Conservation (phyloP, 2,797 vertebrate genomes). For the Sylvia borin region DNA sequence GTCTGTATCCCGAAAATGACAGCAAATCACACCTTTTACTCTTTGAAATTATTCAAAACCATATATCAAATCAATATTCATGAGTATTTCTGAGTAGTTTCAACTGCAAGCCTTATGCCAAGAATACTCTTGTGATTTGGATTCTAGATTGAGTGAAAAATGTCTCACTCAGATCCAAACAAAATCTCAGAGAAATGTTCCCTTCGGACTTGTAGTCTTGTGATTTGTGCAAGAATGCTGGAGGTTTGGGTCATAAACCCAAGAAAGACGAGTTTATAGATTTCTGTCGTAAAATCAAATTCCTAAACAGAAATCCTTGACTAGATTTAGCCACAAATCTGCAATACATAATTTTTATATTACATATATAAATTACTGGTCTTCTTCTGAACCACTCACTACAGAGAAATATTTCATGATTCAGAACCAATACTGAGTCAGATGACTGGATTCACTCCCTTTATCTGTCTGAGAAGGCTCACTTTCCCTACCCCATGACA, state of each 20-base stretch:
- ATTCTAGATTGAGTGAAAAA: conserved; percentile 55
- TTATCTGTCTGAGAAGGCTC: background rate
- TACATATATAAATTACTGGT: background rate
- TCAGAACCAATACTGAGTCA: background rate
- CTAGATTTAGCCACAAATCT: conserved; percentile 13
- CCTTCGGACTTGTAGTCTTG: conserved; percentile 27
- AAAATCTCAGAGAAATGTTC: conserved; percentile 28
- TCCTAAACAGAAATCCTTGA: conserved; percentile 4
- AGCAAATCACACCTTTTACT: conserved; percentile 42
- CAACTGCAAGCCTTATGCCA: conserved; percentile 10
- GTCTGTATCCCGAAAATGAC: background rate
- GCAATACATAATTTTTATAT: conserved; percentile 22
- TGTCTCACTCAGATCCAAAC: conserved; percentile 29
- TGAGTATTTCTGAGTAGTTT: conserved; percentile 16
- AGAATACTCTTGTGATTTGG: conserved; percentile 33
- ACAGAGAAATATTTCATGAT: background rate
- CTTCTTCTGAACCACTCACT: background rate
- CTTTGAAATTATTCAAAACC: conserved; percentile 51
- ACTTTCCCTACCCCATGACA: background rate
- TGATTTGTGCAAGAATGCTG: conserved; percentile 48
- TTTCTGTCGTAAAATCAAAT: background rate
- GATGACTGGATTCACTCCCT: background rate
- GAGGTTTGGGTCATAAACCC: conserved; percentile 16
- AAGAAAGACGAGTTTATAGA: conserved; percentile 1
- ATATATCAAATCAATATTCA: conserved; percentile 48